Evolutionary conservation across 2,797 vertebrate genomes (phyloP), one percentile per base, ranked within the genome.

Genomic region (Nasua narica): DNA sequence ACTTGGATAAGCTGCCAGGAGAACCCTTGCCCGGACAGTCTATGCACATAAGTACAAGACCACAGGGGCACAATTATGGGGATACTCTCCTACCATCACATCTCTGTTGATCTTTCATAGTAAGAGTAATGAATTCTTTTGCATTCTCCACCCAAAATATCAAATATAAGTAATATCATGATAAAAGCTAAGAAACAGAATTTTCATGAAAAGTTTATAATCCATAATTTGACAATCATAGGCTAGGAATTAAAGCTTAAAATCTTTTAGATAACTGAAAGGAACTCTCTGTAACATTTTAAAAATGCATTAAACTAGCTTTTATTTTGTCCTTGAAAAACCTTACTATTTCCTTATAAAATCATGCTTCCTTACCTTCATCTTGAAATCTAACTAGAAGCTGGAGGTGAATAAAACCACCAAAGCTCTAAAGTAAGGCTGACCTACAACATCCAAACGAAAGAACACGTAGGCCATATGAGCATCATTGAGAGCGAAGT

Each of bases 401-500:
- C 0, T 81, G 7, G 4, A 79, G 1, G 10, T 83, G 2, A 91
- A 62, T 23, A 81, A 82, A 87, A 62, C 10, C 23, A 48, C 9
- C 16, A 40, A 95, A 79, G 54, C 13, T 67, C 35, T 85, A 72
- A 70, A 54, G 18, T 29, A 72, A 37, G 1, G 11, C n/a, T 69
- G 27, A 32, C 46, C 35, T 62, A 46, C 6, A 62, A 13, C 0
- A n/a, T 56, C 50, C 56, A 93, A 90, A 46, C 13, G 12, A 15
- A 70, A 78, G 16, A 46, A 48, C 5, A 81, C 60, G 14, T 10
- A 62, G 12, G 1, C 32, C 13, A 69, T 11, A 2, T 40, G 11
- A 21, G 3, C 6, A 0, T 54, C 19, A 3, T 3, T 60, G 11
- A 8, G 9, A 35, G 1, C 40, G 6, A 23, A 25, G 2, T 11